These are phyloP conservation scores for Pedicia rivosa DNA, from an alignment of 2,888 invertebrate species.

Conservation along the genomic window DNA sequence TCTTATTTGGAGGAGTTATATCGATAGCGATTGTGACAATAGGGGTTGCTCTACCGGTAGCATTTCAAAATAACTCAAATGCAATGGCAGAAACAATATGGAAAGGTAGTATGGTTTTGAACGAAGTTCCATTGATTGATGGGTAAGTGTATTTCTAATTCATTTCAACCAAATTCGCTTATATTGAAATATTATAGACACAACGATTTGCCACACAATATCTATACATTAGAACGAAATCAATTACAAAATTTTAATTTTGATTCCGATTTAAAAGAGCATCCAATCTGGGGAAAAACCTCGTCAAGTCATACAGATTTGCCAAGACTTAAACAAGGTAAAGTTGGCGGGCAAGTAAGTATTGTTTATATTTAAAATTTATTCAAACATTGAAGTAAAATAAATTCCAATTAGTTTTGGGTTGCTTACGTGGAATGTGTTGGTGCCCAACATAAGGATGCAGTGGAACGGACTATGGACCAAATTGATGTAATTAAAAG, in stretches of 20 bases:
- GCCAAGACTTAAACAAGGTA: slow-evolving; percentile 32
- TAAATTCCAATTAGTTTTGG: slow-evolving; percentile 34
- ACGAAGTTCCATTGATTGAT: slow-evolving; percentile 10
- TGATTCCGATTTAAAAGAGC: slow-evolving; percentile 23
- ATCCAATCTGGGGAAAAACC: slow-evolving; percentile 27
- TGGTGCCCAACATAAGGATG: slow-evolving; percentile 35
- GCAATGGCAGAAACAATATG: not conserved
- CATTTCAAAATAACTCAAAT: no score
- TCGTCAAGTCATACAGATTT: slow-evolving; percentile 35
- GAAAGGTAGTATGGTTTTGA: slow-evolving; percentile 7
- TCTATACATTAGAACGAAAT: slow-evolving; percentile 27
- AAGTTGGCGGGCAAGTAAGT: slow-evolving; percentile 37
- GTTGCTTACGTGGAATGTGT: slow-evolving; percentile 37
- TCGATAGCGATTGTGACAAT: no score
- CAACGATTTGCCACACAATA: slow-evolving; percentile 33
- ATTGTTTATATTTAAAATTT: not conserved
- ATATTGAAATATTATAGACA: slow-evolving; percentile 24
- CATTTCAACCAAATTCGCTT: not conserved
- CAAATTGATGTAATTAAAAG: slow-evolving; percentile 45
- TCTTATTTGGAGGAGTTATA: no score
- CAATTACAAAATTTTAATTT: slow-evolving; percentile 28
- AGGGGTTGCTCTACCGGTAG: no score
- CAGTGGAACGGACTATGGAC: slow-evolving; percentile 37
- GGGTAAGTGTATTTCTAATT: no score
- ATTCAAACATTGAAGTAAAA: not conserved